Evolutionary conservation across 2,113 vertebrate genomes (phyloP).

Genomic region (Esox niger): DNA sequence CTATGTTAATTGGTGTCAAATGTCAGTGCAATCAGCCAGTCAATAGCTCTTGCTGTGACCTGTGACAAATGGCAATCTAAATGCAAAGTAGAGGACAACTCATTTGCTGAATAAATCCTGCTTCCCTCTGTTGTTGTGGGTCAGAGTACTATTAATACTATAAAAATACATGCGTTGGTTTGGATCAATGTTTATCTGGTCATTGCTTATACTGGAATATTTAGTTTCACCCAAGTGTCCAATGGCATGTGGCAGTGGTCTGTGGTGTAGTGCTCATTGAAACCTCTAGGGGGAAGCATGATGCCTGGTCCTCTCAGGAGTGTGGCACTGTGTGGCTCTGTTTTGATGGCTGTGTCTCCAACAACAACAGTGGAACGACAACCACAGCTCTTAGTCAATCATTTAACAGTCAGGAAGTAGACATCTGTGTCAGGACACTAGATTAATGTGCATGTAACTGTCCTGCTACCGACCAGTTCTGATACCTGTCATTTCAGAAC

Average conservation of each 20-base stretch:
- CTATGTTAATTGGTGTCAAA: conserved; percentile 22
- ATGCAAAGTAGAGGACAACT: conserved; percentile 57
- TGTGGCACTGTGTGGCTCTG: too few species aligned
- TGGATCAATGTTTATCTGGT: too few species aligned
- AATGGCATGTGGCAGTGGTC: background rate
- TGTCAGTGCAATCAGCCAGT: conserved; percentile 34
- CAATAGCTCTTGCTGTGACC: conserved; percentile 43
- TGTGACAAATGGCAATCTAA: conserved; percentile 56
- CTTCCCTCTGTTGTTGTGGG: background rate
- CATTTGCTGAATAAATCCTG: background rate
- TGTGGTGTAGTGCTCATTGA: background rate
- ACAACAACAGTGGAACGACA: conserved; percentile 2
- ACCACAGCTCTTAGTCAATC: conserved; percentile 47
- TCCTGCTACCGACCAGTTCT: too few species aligned
- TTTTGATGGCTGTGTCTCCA: background rate
- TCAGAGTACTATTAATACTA: background rate
- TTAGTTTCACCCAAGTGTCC: too few species aligned
- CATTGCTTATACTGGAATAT: too few species aligned
- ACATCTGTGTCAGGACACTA: too few species aligned
- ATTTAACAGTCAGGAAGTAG: conserved; percentile 48
- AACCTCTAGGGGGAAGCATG: conserved; percentile 53
- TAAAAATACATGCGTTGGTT: background rate
- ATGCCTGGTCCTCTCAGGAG: background rate
- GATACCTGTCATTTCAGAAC: too few species aligned
- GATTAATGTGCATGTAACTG: too few species aligned